A percentile compares a stretch with the other conserved stretches of the same genome.
These are phyloP conservation scores for Alligator mississippiensis DNA, from an alignment of 2,113 vertebrate genomes.

Conservation along the genomic window DNA sequence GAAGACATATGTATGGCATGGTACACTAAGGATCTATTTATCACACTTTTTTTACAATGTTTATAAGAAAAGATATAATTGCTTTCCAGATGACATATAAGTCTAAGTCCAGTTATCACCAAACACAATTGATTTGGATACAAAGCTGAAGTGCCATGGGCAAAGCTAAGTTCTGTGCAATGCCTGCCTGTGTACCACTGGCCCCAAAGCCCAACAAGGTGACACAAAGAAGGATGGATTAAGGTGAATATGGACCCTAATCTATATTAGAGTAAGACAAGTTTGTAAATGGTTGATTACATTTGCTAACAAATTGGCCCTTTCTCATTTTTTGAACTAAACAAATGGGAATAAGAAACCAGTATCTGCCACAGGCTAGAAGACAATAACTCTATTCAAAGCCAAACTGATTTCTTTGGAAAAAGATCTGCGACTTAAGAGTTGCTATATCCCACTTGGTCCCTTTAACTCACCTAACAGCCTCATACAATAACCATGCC, in stretches of 20 bases:
- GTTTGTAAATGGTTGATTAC: not conserved
- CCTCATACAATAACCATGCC: not conserved
- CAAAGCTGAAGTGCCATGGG: not conserved
- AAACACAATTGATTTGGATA: not conserved
- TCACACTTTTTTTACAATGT: not conserved
- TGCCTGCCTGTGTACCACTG: not conserved
- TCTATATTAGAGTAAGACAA: not conserved
- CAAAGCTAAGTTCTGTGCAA: fast-evolving
- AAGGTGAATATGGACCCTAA: not conserved
- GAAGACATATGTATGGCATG: not conserved
- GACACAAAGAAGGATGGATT: not conserved
- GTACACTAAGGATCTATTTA: not conserved
- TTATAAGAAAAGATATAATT: not conserved
- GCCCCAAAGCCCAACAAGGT: not conserved
- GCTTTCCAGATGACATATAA: fast-evolving
- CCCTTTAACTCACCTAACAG: not conserved
- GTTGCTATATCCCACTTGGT: not conserved
- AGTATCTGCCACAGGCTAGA: not conserved
- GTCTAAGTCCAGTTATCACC: not conserved
- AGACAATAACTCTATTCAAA: not conserved
- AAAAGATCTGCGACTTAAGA: not conserved
- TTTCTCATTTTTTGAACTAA: not conserved
- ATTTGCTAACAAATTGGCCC: not conserved
- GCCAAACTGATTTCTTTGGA: not conserved
- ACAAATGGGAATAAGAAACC: not conserved